Evolutionary conservation across 2,113 vertebrate genomes (phyloP), one percentile per base, ranked within the genome.

Genomic region (Boleophthalmus pectinirostris): DNA sequence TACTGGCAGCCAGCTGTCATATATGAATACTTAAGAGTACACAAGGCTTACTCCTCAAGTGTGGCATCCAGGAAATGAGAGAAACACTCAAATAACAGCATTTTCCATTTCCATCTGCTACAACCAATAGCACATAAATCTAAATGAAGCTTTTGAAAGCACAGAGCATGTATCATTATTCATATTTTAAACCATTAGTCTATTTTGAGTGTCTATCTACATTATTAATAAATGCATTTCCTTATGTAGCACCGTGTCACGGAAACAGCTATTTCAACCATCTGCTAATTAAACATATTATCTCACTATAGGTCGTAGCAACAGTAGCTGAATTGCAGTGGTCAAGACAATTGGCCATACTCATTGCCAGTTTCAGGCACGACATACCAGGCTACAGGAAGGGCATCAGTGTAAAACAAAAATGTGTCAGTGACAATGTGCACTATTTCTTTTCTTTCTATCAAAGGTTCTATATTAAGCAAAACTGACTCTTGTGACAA

Each of bases 1-100:
- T 89, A 53, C 67, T 72, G 57, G 71, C 71, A 78, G 68, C 77
- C 84, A 85, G 82, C 78, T 87, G 85, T 87, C 80, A 79, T 71
- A 81, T 35, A 85, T 80, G 81, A 82, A 81, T 78, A 81, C 64
- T 85, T 76, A 79, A 73, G 54, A 81, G 77, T 56, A 66, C 33
- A 63, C 53, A 67, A 49, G 49, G 25, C 63, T 69, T 63, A 54
- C 49, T 69, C 61, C 72, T 68, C 0, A 38, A 80, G 68, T 69
- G 16, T 69, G 13, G 69, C 63, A 72, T 0, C 1, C 24, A 63
- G 21, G 25, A 47, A 68, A 53, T n/a, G 10, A 24, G 11, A 68
- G 43, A 33, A 47, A 21, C 15, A 16, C 14, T 25, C 46, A 60
- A 63, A 72, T 69, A 67, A 56, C 73, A 13, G 7, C 33, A 20